Evolutionary conservation across 2,888 invertebrate species (phyloP).

Genomic region (Itoplectis maculator): DNA sequence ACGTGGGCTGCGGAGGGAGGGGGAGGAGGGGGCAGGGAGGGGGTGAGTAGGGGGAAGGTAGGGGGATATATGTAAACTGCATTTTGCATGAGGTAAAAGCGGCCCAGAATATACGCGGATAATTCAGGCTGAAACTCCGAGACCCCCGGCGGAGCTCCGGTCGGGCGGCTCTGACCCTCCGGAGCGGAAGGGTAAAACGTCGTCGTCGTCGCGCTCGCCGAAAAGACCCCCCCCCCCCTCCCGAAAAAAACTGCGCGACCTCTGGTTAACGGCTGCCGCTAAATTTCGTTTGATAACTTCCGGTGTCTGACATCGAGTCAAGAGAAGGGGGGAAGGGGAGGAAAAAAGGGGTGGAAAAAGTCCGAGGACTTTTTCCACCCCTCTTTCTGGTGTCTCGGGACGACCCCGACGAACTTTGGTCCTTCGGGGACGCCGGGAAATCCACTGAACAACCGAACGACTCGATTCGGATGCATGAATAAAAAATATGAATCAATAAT

Average conservation of each 20-base stretch:
- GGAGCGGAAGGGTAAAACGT: conserved; percentile 45
- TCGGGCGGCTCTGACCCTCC: conserved; percentile 14
- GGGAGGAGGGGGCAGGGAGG: no score
- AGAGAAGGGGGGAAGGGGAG: no score
- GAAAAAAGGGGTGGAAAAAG: no score
- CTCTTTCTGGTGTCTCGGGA: conserved; percentile 67
- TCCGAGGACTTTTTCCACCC: conserved; percentile 67
- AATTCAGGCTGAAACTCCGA: background rate
- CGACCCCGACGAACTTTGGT: conserved; percentile 52
- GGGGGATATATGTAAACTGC: background rate
- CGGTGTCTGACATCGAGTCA: conserved; percentile 65
- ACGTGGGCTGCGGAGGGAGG: no score
- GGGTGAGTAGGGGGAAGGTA: no score
- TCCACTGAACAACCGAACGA: no score
- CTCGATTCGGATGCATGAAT: no score
- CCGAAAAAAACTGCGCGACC: conserved; percentile 42
- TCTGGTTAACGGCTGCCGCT: conserved; percentile 74
- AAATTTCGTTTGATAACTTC: conserved; percentile 81
- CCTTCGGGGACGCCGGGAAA: no score
- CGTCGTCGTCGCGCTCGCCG: no score
- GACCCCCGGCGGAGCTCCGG: background rate
- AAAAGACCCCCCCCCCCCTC: no score
- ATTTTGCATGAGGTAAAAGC: no score
- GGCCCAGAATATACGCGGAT: background rate
- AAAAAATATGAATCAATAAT: no score